Evolutionary conservation across 2,797 vertebrate genomes (phyloP).

Genomic region (Squalus acanthias): DNA sequence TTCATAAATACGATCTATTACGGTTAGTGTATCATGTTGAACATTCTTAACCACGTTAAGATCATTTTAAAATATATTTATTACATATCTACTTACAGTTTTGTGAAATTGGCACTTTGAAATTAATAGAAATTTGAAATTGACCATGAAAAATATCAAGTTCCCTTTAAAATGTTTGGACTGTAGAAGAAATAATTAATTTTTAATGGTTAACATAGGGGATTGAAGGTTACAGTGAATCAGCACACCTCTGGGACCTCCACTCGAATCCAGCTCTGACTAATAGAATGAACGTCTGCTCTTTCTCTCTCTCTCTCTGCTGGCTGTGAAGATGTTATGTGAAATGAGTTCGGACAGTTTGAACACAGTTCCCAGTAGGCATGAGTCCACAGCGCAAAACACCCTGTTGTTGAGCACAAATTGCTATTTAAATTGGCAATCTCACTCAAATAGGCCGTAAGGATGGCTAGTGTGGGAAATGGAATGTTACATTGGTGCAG

Average conservation of each 20-base stretch:
- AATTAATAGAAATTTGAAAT: background rate
- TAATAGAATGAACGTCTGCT: slow-evolving; percentile 10
- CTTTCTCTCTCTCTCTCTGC: background rate
- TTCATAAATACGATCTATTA: background rate
- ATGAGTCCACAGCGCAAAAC: background rate
- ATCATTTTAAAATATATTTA: background rate
- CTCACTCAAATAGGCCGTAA: background rate
- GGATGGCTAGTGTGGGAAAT: background rate
- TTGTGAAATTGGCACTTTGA: background rate
- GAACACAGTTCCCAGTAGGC: background rate
- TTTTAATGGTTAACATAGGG: background rate
- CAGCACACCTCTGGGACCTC: background rate
- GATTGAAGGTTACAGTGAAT: slow-evolving; percentile 6
- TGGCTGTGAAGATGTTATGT: background rate
- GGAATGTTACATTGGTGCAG: background rate
- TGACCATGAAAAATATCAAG: background rate
- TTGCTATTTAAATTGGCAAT: slow-evolving; percentile 22
- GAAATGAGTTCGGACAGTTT: slow-evolving; percentile 20
- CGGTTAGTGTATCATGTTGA: background rate
- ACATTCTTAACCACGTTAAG: background rate
- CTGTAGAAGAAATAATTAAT: background rate
- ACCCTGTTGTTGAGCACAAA: background rate
- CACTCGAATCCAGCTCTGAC: background rate
- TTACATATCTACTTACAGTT: background rate
- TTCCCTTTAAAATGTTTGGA: background rate